phyloP scores from a whole-genome alignment of 1,140 invertebrate species.

The Ericerus pela region DNA sequence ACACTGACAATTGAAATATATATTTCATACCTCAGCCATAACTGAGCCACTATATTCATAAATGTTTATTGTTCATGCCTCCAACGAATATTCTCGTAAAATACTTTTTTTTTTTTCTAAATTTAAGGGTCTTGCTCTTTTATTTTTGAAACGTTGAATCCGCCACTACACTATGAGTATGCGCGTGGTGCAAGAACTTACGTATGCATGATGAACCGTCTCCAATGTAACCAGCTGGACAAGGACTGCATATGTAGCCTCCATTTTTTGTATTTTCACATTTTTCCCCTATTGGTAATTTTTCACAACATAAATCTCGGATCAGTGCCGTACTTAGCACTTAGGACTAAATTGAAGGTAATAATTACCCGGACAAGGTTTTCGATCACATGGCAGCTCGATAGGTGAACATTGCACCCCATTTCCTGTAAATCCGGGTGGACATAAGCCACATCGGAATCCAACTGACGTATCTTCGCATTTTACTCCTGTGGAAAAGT shows the following conservation, averaged over 20 bases:
- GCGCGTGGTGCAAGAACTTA: not conserved
- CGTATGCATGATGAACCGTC: constrained; percentile 31
- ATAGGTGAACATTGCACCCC: constrained; percentile 46
- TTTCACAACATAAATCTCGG: not conserved
- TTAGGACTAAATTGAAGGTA: not conserved
- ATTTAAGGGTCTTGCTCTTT: no score
- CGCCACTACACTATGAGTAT: not conserved
- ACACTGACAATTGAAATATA: no score
- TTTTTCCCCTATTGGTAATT: not conserved
- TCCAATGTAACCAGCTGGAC: constrained; percentile 62
- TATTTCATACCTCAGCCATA: no score
- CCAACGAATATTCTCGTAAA: no score
- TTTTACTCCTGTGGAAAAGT: constrained; percentile 39
- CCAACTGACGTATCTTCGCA: constrained; percentile 44
- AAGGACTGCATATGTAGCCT: constrained; percentile 64
- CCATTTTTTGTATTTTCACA: constrained; percentile 3
- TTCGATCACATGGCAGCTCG: not conserved
- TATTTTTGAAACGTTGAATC: not conserved
- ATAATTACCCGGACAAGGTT: not conserved
- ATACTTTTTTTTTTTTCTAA: no score
- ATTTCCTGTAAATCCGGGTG: constrained; percentile 66
- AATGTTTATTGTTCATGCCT: no score
- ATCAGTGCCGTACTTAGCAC: no score
- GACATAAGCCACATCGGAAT: constrained; percentile 61
- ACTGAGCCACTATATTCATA: no score